phyloP scores from a whole-genome alignment of 2,797 vertebrate species.

The Antennarius maculatus region DNA sequence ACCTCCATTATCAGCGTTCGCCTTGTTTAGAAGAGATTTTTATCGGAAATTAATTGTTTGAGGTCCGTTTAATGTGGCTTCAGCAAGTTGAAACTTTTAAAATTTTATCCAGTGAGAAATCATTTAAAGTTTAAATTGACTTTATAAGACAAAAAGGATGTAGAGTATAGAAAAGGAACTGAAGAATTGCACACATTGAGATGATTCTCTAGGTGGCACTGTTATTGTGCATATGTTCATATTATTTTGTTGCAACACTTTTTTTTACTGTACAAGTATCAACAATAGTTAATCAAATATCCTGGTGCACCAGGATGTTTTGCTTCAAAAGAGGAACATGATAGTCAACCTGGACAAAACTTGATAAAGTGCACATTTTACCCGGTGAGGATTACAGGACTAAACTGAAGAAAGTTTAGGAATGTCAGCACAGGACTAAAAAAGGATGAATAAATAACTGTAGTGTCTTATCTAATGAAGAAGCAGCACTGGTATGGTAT shows the following conservation, averaged over 20 bases:
- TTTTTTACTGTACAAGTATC: too few relatives aligned
- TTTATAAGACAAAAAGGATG: neutral
- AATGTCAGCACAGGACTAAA: too few relatives aligned
- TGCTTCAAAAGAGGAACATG: too few relatives aligned
- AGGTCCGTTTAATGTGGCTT: constrained; percentile 7
- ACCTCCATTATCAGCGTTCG: constrained; percentile 72
- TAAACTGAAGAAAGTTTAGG: too few relatives aligned
- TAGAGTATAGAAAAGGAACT: neutral
- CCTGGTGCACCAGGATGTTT: too few relatives aligned
- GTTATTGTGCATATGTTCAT: constrained; percentile 19
- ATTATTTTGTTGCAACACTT: neutral
- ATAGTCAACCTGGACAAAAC: too few relatives aligned
- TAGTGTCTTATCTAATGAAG: too few relatives aligned
- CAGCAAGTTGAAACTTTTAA: neutral
- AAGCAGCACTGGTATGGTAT: too few relatives aligned
- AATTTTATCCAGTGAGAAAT: constrained; percentile 2
- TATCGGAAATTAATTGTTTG: constrained; percentile 2
- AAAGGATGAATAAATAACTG: too few relatives aligned
- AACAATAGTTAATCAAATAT: too few relatives aligned
- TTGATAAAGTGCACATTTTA: too few relatives aligned
- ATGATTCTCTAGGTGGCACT: constrained; percentile 55
- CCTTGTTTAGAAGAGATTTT: constrained; percentile 61
- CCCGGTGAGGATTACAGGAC: too few relatives aligned
- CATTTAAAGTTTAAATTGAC: neutral
- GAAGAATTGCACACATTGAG: constrained; percentile 17